Conservation (phyloP, 2,113 vertebrate genomes). For the Oreochromis spilurus region DNA sequence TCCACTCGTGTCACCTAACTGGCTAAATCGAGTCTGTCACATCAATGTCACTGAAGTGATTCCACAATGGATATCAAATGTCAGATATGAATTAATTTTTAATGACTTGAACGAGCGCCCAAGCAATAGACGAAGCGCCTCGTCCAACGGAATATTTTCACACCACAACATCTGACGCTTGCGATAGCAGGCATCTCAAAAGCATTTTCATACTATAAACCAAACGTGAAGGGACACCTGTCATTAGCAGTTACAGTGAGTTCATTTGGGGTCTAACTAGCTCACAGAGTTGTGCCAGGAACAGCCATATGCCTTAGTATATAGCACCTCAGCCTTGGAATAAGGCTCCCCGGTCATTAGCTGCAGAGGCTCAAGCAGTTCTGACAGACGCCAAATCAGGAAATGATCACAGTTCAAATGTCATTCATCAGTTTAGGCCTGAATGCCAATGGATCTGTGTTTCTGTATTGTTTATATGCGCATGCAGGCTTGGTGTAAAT, state of each 20-base stretch:
- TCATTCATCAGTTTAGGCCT: not conserved
- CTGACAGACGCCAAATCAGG: slow-evolving; percentile 38
- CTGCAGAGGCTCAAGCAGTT: not conserved
- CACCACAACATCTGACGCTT: not conserved
- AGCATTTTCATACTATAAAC: slow-evolving; percentile 3
- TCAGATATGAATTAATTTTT: slow-evolving; percentile 58
- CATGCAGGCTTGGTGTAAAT: not conserved
- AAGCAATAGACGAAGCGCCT: slow-evolving; percentile 10
- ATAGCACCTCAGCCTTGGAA: not conserved
- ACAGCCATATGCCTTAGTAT: not conserved
- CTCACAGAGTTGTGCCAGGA: not conserved
- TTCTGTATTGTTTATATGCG: not conserved
- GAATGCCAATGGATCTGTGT: not conserved
- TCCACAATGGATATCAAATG: slow-evolving; percentile 53
- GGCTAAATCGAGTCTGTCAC: slow-evolving; percentile 60
- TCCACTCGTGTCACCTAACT: slow-evolving; percentile 39
- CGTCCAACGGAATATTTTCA: not conserved
- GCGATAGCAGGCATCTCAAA: slow-evolving; percentile 25
- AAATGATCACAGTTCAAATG: slow-evolving; percentile 28
- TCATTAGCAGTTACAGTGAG: slow-evolving; percentile 52
- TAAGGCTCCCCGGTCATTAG: not conserved
- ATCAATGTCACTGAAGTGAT: slow-evolving; percentile 51
- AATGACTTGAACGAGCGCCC: slow-evolving; percentile 20
- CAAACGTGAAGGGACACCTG: slow-evolving; percentile 55
- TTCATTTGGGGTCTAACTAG: slow-evolving; percentile 39